Conservation (phyloP, 2,888 invertebrate genomes). For the Idaea straminata region DNA sequence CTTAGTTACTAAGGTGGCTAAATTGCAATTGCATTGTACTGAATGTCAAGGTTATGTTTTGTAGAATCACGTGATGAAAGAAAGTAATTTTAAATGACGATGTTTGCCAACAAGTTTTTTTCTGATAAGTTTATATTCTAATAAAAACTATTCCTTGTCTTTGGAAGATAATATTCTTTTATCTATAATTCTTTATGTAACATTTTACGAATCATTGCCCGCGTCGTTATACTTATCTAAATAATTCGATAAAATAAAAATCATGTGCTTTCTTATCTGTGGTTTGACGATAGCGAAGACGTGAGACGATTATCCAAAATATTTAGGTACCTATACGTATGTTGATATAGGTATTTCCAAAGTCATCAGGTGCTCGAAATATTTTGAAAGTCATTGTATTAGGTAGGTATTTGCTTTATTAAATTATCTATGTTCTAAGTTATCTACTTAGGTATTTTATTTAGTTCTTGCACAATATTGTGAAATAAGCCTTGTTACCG, state of each 20-base stretch:
- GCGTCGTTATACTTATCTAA: neutral
- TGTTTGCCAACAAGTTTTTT: neutral
- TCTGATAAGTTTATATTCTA: neutral
- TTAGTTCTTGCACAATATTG: neutral
- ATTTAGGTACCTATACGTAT: no score
- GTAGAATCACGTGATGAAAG: neutral
- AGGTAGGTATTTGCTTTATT: neutral
- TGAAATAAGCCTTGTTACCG: no score
- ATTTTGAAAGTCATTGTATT: conserved; percentile 1
- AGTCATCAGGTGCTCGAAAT: neutral
- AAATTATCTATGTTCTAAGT: neutral
- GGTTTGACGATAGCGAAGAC: neutral
- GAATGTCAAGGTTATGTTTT: no score
- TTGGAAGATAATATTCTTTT: neutral
- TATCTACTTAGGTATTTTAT: neutral
- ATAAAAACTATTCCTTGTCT: neutral
- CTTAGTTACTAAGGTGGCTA: no score
- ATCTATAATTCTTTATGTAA: neutral
- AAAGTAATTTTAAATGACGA: neutral
- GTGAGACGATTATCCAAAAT: neutral
- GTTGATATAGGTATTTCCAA: neutral
- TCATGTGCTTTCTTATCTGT: neutral
- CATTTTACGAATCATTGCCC: conserved; percentile 6
- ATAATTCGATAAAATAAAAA: neutral
- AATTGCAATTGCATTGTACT: no score